Conservation (phyloP, 2,113 vertebrate genomes). For the Prionailurus viverrinus region DNA sequence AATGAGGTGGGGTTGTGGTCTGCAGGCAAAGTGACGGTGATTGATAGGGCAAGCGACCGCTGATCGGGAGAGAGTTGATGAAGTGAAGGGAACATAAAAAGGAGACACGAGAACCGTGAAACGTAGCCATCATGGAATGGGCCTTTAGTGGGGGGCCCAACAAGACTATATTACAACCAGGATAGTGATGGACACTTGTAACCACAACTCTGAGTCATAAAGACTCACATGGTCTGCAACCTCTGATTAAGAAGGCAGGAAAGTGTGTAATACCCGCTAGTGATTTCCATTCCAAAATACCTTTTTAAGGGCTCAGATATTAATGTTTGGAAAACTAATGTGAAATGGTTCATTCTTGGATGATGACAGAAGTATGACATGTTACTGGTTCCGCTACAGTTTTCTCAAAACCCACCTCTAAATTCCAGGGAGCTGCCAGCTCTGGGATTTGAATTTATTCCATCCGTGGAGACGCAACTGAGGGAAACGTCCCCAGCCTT, state of each 20-base stretch:
- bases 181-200: slow-evolving; percentile 3
- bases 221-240: slow-evolving; percentile 68
- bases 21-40: not conserved
- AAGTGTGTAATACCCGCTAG: slow-evolving; percentile 65
- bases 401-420: slow-evolving; percentile 64
- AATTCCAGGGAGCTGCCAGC: slow-evolving; percentile 43
- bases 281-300: slow-evolving; percentile 64
- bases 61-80: not conserved
- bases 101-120: not conserved
- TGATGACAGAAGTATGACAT: slow-evolving; percentile 71
- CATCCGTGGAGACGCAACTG: not conserved
- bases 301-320: slow-evolving; percentile 64
- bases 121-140: not conserved
- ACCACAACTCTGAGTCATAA: slow-evolving; percentile 75
- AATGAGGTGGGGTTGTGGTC: not conserved
- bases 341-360: slow-evolving; percentile 68
- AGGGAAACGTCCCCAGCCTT: not conserved
- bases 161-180: not conserved
- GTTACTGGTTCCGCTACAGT: not conserved
- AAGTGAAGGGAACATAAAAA: slow-evolving; percentile 23
- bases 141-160: not conserved
- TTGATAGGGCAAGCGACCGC: not conserved
- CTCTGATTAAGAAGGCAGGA: slow-evolving; percentile 78
- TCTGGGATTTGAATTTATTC: slow-evolving; percentile 52
- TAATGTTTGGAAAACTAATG: slow-evolving; percentile 71